Percentiles rank a stretch among this genome's conserved stretches.
These are phyloP conservation scores for Oxycera nigricornis DNA, from an alignment of 2,888 invertebrate species.

Conservation along the genomic window DNA sequence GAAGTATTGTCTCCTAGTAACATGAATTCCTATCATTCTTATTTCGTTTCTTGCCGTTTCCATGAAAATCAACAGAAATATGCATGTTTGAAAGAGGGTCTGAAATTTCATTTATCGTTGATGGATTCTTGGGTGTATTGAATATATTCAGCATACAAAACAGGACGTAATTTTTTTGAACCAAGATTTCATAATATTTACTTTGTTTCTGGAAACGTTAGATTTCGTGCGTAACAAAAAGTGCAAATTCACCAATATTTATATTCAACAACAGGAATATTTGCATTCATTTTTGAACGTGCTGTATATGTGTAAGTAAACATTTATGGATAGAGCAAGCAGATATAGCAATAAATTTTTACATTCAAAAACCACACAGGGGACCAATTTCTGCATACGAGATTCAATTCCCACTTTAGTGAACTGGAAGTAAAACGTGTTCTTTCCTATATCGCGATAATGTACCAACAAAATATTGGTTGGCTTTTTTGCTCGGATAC, in stretches of 20 bases:
- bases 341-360: conserved; percentile 23
- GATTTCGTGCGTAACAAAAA: conserved; percentile 11
- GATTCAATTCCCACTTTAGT: conserved; percentile 35
- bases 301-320: not conserved
- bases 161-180: conserved; percentile 8
- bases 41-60: too few species aligned
- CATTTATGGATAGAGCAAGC: not conserved
- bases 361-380: conserved; percentile 25
- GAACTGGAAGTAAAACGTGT: conserved; percentile 7
- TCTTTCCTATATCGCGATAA: conserved; percentile 3
- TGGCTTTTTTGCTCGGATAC: conserved; percentile 26
- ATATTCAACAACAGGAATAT: not conserved
- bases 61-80: too few species aligned
- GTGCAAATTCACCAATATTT: too few species aligned
- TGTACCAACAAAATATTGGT: not conserved
- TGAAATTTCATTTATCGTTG: too few species aligned
- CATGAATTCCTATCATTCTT: too few species aligned
- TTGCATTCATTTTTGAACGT: not conserved
- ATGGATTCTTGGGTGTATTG: too few species aligned
- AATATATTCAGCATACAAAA: too few species aligned
- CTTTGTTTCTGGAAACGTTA: not conserved
- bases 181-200: not conserved
- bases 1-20: too few species aligned
- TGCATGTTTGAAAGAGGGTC: too few species aligned
- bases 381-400: conserved; percentile 39